A percentile compares a stretch with the other conserved stretches of the same genome.
phyloP scores from a whole-genome alignment of 1,140 invertebrate species.

The Ridgeia piscesae region DNA sequence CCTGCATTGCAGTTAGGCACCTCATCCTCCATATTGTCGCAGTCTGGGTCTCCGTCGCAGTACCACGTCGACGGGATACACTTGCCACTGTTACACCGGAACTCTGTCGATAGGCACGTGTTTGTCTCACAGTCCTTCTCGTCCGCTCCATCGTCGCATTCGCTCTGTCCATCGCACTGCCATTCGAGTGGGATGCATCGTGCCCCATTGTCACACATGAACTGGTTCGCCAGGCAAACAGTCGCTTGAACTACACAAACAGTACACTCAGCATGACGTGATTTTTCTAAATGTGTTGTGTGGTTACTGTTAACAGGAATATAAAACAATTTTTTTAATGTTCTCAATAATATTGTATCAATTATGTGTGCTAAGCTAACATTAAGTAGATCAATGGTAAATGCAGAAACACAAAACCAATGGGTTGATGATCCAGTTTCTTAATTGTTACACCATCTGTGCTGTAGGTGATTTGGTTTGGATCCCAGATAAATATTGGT shows the following conservation, averaged over 20 bases:
- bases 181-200: constrained; percentile 7
- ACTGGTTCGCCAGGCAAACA: not conserved
- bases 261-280: too few species aligned
- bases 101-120: constrained; percentile 38
- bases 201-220: constrained; percentile 8
- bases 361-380: too few species aligned
- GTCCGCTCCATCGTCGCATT: constrained; percentile 11
- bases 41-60: constrained; percentile 93
- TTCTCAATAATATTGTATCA: too few species aligned
- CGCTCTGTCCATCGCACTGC: not conserved
- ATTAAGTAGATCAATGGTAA: too few species aligned
- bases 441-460: too few species aligned
- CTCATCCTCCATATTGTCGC: constrained; percentile 92
- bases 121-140: constrained; percentile 8
- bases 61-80: constrained; percentile 94
- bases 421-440: too few species aligned
- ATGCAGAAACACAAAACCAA: too few species aligned
- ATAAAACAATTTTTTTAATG: too few species aligned
- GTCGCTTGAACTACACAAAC: too few species aligned
- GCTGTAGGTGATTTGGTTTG: too few species aligned
- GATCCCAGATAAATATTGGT: too few species aligned
- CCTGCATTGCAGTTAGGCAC: constrained; percentile 53
- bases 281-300: not conserved
- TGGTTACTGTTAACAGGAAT: not conserved
- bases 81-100: constrained; percentile 72